A percentile compares a stretch with the other conserved stretches of the same genome.
Evolutionary conservation across 2,113 vertebrate species (phyloP).

Genomic region (Benitochromis conjunctus): DNA sequence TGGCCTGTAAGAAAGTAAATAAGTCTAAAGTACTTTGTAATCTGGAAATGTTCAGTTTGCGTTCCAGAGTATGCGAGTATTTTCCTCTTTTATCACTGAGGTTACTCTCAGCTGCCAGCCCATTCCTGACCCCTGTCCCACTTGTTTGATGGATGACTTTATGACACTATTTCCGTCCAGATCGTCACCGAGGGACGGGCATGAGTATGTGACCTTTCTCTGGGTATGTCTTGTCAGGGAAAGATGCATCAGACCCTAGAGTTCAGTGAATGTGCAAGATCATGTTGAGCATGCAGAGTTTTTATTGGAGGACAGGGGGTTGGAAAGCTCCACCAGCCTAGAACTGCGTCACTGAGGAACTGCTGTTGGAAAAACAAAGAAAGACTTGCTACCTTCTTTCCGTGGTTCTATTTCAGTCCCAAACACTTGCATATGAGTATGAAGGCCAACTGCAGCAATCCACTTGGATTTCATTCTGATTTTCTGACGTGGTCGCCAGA

Average conservation of each 20-base stretch:
- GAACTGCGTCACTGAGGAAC: background rate
- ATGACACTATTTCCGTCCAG: constrained; percentile 71
- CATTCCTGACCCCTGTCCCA: constrained; percentile 50
- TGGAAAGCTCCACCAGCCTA: background rate
- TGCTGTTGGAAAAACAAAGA: background rate
- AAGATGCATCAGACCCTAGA: constrained; percentile 36
- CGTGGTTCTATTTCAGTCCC: background rate
- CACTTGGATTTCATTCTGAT: background rate
- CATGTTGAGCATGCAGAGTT: constrained; percentile 6
- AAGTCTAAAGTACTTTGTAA: background rate
- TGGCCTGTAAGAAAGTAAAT: background rate
- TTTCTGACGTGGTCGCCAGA: background rate
- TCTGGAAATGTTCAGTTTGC: background rate
- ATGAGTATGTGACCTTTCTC: constrained; percentile 62
- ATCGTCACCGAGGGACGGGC: constrained; percentile 46
- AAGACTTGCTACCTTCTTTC: background rate
- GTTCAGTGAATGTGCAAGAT: constrained; percentile 30
- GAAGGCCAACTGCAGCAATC: background rate
- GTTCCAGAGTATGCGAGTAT: constrained; percentile 5
- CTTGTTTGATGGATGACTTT: constrained; percentile 67
- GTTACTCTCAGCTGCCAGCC: constrained; percentile 4
- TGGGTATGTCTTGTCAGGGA: constrained; percentile 43
- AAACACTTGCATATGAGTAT: background rate
- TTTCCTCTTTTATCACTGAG: constrained; percentile 14
- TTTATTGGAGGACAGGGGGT: background rate